These are phyloP conservation scores for Abscondita cerata DNA, from an alignment of 2,888 invertebrate genomes.

Conservation along the genomic window DNA sequence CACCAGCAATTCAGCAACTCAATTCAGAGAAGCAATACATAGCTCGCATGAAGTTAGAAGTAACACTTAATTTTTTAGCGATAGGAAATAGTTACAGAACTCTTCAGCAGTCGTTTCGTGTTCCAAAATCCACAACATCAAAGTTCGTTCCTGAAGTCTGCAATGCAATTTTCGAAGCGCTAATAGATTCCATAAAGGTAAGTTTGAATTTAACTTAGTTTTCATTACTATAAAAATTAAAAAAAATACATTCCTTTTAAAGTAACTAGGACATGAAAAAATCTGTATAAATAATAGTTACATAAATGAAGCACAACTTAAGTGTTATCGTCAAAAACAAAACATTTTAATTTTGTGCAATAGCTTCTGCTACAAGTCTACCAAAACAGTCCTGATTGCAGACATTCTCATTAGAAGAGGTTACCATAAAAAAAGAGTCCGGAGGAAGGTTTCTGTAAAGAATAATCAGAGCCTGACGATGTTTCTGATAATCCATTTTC, in stretches of 20 bases:
- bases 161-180: slow-evolving; percentile 11
- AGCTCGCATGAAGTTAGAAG: slow-evolving; percentile 14
- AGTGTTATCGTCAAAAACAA: too few relatives aligned
- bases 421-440: too few relatives aligned
- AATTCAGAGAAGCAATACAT: slow-evolving; percentile 10
- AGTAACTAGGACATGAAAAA: background rate
- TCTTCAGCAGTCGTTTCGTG: slow-evolving; percentile 8
- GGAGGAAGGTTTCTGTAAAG: too few relatives aligned
- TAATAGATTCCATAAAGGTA: slow-evolving; percentile 10
- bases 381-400: too few relatives aligned
- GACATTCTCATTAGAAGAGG: too few relatives aligned
- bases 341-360: too few relatives aligned
- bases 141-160: slow-evolving; percentile 14
- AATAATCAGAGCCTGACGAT: too few relatives aligned
- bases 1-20: background rate
- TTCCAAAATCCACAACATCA: slow-evolving; percentile 15
- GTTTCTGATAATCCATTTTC: background rate
- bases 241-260: background rate
- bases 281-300: too few relatives aligned
- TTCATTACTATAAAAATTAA: too few relatives aligned
- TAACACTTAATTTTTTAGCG: slow-evolving; percentile 9
- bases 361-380: too few relatives aligned
- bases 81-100: slow-evolving; percentile 17
- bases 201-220: background rate
- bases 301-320: too few relatives aligned